Percentiles rank a stretch among this genome's conserved stretches.
Evolutionary conservation across 2,888 invertebrate genomes (phyloP).

Genomic region (Acrocyrtus sp.): DNA sequence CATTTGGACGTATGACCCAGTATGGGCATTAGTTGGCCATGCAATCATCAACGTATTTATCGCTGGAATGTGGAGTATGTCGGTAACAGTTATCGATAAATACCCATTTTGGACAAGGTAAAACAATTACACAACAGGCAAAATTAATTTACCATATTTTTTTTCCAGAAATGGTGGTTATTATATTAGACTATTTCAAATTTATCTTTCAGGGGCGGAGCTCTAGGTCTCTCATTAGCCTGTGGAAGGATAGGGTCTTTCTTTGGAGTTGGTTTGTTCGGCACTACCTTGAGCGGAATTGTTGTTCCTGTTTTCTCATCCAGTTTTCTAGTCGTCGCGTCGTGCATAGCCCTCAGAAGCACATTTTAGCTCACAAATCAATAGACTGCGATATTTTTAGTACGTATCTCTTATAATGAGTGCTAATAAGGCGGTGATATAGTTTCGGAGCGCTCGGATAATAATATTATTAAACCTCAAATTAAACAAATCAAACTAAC

Average conservation of each 20-base stretch:
- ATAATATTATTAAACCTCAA: background rate
- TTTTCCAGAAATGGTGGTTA: no score
- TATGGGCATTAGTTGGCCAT: slow-evolving; percentile 60
- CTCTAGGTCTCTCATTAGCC: slow-evolving; percentile 56
- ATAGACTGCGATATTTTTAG: slow-evolving; percentile 16
- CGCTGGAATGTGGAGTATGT: slow-evolving; percentile 57
- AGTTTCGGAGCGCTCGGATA: background rate
- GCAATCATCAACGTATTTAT: slow-evolving; percentile 55
- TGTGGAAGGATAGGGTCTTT: slow-evolving; percentile 61
- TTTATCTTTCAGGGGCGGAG: slow-evolving; percentile 55
- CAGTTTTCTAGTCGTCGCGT: slow-evolving; percentile 59
- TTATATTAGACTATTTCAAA: no score
- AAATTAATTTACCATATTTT: no score
- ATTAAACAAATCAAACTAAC: background rate
- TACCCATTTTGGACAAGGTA: slow-evolving; percentile 61
- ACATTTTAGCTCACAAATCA: slow-evolving; percentile 54
- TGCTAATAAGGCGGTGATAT: background rate
- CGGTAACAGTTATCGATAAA: slow-evolving; percentile 59
- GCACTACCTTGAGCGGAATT: slow-evolving; percentile 58
- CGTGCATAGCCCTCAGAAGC: slow-evolving; percentile 52
- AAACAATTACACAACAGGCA: no score
- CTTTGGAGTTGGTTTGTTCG: slow-evolving; percentile 62
- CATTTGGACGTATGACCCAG: slow-evolving; percentile 53
- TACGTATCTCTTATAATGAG: background rate
- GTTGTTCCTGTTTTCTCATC: slow-evolving; percentile 61